phyloP scores from a whole-genome alignment of 1,140 invertebrate genomes.

The Callitettix versicolor region DNA sequence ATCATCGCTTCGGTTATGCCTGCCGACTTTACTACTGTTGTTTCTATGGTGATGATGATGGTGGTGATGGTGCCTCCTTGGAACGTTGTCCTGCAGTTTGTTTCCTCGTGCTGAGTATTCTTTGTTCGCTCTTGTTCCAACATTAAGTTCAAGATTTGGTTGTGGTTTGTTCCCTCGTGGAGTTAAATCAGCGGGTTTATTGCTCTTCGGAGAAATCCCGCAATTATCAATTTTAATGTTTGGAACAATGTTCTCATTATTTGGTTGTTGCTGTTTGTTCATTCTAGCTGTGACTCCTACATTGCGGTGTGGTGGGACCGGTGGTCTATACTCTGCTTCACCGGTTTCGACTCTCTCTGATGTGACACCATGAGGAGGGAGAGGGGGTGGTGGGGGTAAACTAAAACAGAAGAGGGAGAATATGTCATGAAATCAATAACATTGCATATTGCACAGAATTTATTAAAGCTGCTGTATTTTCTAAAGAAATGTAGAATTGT shows the following conservation, averaged over 20 bases:
- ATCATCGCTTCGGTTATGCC: neutral
- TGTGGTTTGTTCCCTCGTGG: too few species aligned
- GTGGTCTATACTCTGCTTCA: conserved; percentile 59
- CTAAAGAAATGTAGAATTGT: too few species aligned
- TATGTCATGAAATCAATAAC: neutral
- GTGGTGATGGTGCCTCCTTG: conserved; percentile 36
- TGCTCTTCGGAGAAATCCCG: too few species aligned
- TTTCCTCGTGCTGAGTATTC: neutral
- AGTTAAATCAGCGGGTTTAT: too few species aligned
- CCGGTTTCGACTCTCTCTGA: conserved; percentile 1
- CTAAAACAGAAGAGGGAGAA: conserved; percentile 9
- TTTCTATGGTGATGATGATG: conserved; percentile 30
- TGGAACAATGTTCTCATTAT: too few species aligned
- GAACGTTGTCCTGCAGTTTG: conserved; percentile 20
- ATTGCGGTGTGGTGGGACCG: conserved; percentile 75
- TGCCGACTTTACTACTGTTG: neutral
- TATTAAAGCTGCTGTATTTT: too few species aligned
- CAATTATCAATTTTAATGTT: too few species aligned
- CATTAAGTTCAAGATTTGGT: too few species aligned
- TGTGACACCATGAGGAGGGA: conserved; percentile 39
- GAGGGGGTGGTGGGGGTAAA: conserved; percentile 34
- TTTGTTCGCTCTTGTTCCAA: too few species aligned
- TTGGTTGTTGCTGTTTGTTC: conserved; percentile 19
- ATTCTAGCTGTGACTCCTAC: conserved; percentile 38
- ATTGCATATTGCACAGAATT: too few species aligned